These are phyloP conservation scores for Opisthocomus hoazin DNA, from an alignment of 2,113 vertebrate species.

Conservation along the genomic window DNA sequence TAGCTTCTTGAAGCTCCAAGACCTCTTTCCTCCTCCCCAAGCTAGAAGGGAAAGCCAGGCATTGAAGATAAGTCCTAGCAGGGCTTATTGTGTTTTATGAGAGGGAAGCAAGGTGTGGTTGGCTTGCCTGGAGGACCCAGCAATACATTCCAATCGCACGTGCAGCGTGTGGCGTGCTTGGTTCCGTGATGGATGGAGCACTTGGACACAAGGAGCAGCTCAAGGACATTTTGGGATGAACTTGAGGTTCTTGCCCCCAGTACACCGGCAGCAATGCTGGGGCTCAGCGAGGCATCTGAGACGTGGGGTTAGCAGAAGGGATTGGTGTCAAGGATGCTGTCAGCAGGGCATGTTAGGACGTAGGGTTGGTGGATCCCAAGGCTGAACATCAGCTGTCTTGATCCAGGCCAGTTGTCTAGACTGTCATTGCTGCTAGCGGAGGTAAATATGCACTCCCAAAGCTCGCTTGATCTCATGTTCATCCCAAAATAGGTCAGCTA, in stretches of 20 bases:
- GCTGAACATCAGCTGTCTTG: not conserved
- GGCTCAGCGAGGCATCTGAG: rapidly evolving
- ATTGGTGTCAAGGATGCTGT: not conserved
- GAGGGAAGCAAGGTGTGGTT: rapidly evolving
- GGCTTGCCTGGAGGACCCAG: not conserved
- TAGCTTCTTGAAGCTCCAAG: not conserved
- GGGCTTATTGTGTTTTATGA: not conserved
- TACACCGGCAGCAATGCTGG: not conserved
- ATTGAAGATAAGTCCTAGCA: not conserved
- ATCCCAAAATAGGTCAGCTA: not conserved
- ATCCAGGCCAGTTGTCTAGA: not conserved
- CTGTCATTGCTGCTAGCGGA: not conserved
- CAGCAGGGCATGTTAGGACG: not conserved
- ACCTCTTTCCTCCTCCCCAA: not conserved
- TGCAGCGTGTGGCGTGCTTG: rapidly evolving
- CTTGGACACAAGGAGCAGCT: not conserved
- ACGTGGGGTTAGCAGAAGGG: not conserved
- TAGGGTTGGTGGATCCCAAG: not conserved
- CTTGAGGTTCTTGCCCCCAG: not conserved
- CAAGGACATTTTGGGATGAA: not conserved
- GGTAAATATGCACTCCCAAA: not conserved
- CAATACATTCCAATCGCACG: rapidly evolving
- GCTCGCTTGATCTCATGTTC: not conserved
- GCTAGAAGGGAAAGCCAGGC: not conserved
- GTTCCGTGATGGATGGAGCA: rapidly evolving